Conservation (phyloP, 53 echinoderm and acorn worm species). For the Crossaster papposus region DNA sequence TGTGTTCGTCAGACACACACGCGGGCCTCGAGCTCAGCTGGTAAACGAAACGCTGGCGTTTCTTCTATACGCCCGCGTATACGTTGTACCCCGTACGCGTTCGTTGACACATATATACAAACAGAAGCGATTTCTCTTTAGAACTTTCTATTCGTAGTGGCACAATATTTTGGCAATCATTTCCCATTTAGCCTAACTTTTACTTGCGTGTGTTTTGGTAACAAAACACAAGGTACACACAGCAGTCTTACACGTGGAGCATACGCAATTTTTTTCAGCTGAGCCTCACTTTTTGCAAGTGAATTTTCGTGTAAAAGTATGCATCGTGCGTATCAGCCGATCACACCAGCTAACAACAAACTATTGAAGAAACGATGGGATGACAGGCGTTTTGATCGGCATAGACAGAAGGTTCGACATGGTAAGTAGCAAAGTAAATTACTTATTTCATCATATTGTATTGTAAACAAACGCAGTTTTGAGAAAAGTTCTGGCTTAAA, state of each 20-base stretch:
- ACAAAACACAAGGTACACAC: too few relatives aligned
- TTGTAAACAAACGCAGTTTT: background rate
- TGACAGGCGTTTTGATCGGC: constrained; percentile 84
- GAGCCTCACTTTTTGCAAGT: background rate
- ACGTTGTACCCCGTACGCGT: background rate
- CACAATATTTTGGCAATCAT: background rate
- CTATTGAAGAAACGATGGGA: constrained; percentile 95
- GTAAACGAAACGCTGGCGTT: constrained; percentile 3
- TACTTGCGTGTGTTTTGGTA: too few relatives aligned
- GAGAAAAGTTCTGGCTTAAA: background rate
- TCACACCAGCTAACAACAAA: constrained; percentile 97
- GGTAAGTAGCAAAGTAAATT: constrained; percentile 64
- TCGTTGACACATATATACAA: background rate
- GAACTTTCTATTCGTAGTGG: background rate
- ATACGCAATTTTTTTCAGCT: background rate
- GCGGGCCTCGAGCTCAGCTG: background rate
- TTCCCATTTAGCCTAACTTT: too few relatives aligned
- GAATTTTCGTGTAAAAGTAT: constrained; percentile 34
- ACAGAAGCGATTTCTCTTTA: background rate
- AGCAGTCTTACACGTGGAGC: background rate
- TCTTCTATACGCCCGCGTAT: background rate
- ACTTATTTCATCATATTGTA: background rate
- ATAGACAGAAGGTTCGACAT: constrained; percentile 91
- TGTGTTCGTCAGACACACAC: constrained; percentile 12
- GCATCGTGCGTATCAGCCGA: constrained; percentile 98